A percentile compares a stretch with the other conserved stretches of the same genome.
These are phyloP conservation scores for Aulostomus chinensis DNA, from an alignment of 2,797 vertebrate genomes.

Conservation along the genomic window DNA sequence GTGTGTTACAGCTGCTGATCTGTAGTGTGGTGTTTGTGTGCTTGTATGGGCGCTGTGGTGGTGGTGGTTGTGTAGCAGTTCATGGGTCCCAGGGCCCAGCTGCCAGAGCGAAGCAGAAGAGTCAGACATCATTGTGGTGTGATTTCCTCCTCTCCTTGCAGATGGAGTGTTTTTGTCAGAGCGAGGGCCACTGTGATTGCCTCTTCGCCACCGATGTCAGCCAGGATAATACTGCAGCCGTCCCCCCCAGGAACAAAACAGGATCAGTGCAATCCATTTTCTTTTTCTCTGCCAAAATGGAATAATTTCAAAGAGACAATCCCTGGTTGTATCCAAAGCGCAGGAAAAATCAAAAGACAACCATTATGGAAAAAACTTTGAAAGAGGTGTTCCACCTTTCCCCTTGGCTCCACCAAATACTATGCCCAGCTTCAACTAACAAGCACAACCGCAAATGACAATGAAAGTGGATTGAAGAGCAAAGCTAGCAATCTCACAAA, in stretches of 20 bases:
- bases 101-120: constrained; percentile 77
- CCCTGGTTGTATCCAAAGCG: constrained; percentile 61
- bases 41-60: constrained; percentile 60
- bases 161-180: constrained; percentile 85
- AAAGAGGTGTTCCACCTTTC: constrained; percentile 69
- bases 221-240: constrained; percentile 79
- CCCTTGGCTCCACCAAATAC: constrained; percentile 55
- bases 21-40: constrained; percentile 60
- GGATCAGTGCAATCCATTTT: constrained; percentile 84
- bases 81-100: constrained; percentile 72
- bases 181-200: constrained; percentile 83
- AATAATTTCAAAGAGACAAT: constrained; percentile 84
- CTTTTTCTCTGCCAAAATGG: constrained; percentile 82
- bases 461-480: constrained; percentile 73
- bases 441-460: constrained; percentile 63
- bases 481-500: constrained; percentile 79
- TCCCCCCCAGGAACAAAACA: constrained; percentile 76
- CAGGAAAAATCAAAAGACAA: constrained; percentile 70
- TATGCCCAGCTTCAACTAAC: constrained; percentile 58
- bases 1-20: constrained; percentile 73
- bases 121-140: constrained; percentile 83
- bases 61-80: constrained; percentile 57
- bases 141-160: constrained; percentile 80
- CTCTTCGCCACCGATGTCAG: constrained; percentile 84
- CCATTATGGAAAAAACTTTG: constrained; percentile 71